Conservation (phyloP, 2,113 vertebrate species). For the Ptychochromis oligacanthus region DNA sequence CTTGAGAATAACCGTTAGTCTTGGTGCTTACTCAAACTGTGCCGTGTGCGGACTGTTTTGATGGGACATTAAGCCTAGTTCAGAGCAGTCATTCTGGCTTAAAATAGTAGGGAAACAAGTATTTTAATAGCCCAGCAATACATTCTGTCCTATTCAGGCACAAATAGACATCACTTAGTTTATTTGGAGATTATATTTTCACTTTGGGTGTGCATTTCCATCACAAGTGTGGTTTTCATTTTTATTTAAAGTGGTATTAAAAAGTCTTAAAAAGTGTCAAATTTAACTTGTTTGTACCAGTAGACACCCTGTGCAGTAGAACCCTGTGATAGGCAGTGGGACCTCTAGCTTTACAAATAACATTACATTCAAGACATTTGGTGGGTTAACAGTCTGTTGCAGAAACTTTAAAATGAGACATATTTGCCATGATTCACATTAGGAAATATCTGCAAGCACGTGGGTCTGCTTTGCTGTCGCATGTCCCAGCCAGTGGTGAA, state of each 20-base stretch:
- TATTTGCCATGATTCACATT: background rate
- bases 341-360: background rate
- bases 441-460: background rate
- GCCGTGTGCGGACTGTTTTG: background rate
- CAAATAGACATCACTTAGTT: background rate
- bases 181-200: background rate
- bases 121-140: too few relatives aligned
- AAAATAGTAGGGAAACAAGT: background rate
- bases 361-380: conserved; percentile 64
- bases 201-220: background rate
- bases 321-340: background rate
- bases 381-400: conserved; percentile 40
- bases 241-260: background rate
- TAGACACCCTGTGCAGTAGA: background rate
- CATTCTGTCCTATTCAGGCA: background rate
- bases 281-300: background rate
- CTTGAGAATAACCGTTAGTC: background rate
- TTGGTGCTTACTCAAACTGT: conserved; percentile 1
- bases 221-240: background rate
- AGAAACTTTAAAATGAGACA: background rate
- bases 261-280: background rate
- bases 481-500: background rate
- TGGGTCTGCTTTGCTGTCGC: background rate
- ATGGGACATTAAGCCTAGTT: background rate
- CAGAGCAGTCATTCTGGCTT: background rate